These are phyloP conservation scores for Micronycteris hirsuta DNA, from an alignment of 2,113 vertebrate genomes.

Conservation along the genomic window DNA sequence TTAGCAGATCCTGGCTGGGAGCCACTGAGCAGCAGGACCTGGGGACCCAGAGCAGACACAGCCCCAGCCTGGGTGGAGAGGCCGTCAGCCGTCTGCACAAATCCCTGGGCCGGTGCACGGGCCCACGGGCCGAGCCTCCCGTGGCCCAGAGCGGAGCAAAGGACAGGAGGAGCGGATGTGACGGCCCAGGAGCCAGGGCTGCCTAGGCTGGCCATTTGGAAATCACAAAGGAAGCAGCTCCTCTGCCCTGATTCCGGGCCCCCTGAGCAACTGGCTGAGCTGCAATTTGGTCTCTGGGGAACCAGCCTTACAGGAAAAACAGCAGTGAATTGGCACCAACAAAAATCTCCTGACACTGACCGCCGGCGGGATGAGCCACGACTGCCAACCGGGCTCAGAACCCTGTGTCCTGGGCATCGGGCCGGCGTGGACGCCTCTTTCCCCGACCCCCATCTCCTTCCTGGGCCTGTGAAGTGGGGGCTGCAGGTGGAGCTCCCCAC, in stretches of 20 bases:
- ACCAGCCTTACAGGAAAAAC: background rate
- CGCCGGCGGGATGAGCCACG: background rate
- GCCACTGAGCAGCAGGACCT: background rate
- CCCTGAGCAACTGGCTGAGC: background rate
- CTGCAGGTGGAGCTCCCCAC: accelerated
- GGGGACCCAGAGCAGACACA: background rate
- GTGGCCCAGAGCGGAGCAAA: background rate
- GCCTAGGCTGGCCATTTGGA: background rate
- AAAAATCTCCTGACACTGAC: background rate
- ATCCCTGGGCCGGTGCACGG: background rate
- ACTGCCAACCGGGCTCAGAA: background rate
- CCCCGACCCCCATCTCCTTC: background rate
- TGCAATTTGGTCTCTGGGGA: background rate
- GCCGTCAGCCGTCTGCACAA: background rate
- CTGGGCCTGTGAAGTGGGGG: background rate
- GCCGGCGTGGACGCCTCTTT: background rate
- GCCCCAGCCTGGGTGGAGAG: background rate
- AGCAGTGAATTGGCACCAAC: background rate
- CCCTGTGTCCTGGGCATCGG: accelerated
- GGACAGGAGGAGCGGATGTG: accelerated
- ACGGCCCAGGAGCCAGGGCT: background rate
- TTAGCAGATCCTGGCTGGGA: background rate
- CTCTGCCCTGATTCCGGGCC: background rate
- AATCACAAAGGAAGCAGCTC: accelerated
- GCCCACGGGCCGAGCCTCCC: background rate